Evolutionary conservation across 1,140 invertebrate genomes (phyloP), one percentile per base, ranked within the genome.

Genomic region (Halictus rubicundus): DNA sequence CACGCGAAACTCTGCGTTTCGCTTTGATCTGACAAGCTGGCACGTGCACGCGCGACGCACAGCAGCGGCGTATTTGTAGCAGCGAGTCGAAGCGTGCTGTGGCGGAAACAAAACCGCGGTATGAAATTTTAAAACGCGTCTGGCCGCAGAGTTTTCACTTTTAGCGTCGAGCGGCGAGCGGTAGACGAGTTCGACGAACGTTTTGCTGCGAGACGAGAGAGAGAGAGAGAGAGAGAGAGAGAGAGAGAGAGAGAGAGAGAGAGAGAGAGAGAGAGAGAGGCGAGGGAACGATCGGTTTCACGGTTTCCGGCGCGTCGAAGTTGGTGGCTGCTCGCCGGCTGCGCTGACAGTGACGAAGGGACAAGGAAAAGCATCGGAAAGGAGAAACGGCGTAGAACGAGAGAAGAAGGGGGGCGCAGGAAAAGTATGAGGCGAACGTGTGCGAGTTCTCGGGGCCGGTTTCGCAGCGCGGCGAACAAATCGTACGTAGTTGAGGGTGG

Each of bases 1-100:
- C 72, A 69, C 65, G 61, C 57, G 76, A 85, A 74, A 80, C 77
- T 42, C 68, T 68, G 84, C 78, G 83, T 80, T 85, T 75, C 59
- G 78, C 82, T 85, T 85, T 85, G 77, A 85, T 84, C 82, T 76
- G 46, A 32, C 46, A 72, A 32, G 42, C 42, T 37, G 68, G 46
- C 25, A 21, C 49, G 16, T 16, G 49, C 16, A 4, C 49, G 46
- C 46, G 46, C 14, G 12, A 6, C 2, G 1, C 49, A 16, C 16
- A 5, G 19, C 4, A 14, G 49, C 49, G 49, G 16, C 49, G 32
- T 5, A 5, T 32, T 32, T 32, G 32, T 32, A 32, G 32, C 32
- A 3, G 32, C 32, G 32, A 32, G 32, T 32, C 42, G 42, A 10
- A 46, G 52, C 49, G 49, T 1, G 49, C 14, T 5, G 49, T 16